phyloP scores from a whole-genome alignment of 2,113 vertebrate species.

The Zosterops pallidus region DNA sequence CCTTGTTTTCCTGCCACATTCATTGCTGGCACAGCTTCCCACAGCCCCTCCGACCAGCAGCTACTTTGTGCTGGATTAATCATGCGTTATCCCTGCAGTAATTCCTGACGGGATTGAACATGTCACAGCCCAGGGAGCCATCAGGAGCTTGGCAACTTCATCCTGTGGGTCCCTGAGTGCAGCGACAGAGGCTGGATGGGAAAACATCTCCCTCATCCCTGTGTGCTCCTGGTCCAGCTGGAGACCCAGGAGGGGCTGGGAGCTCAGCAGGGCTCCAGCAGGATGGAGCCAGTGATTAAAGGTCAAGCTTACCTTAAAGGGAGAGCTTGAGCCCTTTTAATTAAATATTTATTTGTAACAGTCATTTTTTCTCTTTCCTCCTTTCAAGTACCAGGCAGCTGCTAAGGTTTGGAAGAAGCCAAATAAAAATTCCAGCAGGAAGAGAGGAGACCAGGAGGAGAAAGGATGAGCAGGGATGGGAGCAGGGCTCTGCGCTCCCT shows the following conservation, averaged over 20 bases:
- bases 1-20: neutral
- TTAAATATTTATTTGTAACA: neutral
- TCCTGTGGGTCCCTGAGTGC: neutral
- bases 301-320: neutral
- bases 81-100: neutral
- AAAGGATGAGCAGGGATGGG: neutral
- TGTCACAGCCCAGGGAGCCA: constrained; percentile 30
- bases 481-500: rapidly evolving
- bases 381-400: neutral
- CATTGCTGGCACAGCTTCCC: neutral
- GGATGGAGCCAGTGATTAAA: neutral
- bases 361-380: neutral
- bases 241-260: neutral
- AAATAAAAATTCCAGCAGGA: neutral
- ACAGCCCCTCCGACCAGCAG: neutral
- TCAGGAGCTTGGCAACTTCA: neutral
- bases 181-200: neutral
- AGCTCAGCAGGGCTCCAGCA: rapidly evolving
- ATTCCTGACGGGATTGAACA: constrained; percentile 49
- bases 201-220: rapidly evolving
- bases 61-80: constrained; percentile 30
- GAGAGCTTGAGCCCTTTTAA: neutral
- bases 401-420: neutral
- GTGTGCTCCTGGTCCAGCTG: neutral
- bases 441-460: neutral